Evolutionary conservation across 2,888 invertebrate species (phyloP).

Genomic region (Antitype chi): DNA sequence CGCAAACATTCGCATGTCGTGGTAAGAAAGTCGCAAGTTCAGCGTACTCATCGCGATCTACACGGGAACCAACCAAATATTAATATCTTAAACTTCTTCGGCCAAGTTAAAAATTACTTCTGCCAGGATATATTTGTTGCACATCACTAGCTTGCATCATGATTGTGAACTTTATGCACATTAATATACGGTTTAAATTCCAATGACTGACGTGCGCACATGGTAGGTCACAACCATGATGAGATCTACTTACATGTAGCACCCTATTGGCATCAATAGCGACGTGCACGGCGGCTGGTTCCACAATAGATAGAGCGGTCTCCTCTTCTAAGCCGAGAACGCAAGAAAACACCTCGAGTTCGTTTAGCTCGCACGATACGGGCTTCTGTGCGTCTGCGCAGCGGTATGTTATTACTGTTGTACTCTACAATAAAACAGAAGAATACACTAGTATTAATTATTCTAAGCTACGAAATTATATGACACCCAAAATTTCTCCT

Average conservation of each 20-base stretch:
- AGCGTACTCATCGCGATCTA: conserved; percentile 93
- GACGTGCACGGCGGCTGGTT: conserved; percentile 96
- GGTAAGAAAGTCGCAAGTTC: conserved; percentile 96
- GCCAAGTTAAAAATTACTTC: not conserved
- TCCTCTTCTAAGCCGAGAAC: conserved; percentile 97
- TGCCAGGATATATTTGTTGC: not conserved
- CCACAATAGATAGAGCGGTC: conserved; percentile 98
- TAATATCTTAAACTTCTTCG: not conserved
- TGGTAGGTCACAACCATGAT: not conserved
- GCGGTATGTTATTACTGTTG: conserved; percentile 96
- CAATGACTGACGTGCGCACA: not conserved
- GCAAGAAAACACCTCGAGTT: conserved; percentile 98
- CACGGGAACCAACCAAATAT: conserved; percentile 45
- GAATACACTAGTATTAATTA: not conserved
- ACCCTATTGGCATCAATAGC: conserved; percentile 91
- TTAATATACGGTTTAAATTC: not conserved
- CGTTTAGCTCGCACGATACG: conserved; percentile 96
- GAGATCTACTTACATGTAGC: conserved; percentile 81
- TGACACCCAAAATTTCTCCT: not conserved
- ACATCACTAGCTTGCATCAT: not conserved
- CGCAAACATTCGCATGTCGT: conserved; percentile 97
- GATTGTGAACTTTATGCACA: not conserved
- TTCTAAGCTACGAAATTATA: not conserved
- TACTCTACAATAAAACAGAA: conserved; percentile 90
- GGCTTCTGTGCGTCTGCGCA: conserved; percentile 93